Evolutionary conservation across 2,888 invertebrate species (phyloP).

Genomic region (Rhamnusium bicolor): DNA sequence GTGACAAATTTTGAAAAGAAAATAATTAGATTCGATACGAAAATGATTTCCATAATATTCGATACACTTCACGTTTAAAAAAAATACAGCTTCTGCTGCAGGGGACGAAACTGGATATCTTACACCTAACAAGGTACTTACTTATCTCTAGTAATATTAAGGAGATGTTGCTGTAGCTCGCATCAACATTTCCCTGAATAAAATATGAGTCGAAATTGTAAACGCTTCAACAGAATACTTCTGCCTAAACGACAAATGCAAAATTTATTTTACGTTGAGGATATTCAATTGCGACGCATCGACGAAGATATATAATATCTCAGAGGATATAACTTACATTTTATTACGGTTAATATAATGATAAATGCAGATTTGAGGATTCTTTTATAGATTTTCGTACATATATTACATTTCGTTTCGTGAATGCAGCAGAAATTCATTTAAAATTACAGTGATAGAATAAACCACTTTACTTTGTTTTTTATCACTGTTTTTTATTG

Average conservation of each 20-base stretch:
- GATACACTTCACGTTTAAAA: not conserved
- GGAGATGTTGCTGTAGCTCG: not conserved
- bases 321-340: not conserved
- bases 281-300: conserved; percentile 23
- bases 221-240: conserved; percentile 11
- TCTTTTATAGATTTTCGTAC: not conserved
- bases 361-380: not conserved
- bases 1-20: not conserved
- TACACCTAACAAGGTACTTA: not conserved
- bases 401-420: not conserved
- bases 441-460: too few species aligned
- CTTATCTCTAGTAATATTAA: not conserved
- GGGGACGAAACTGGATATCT: not conserved
- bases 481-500: too few species aligned
- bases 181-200: conserved; percentile 9
- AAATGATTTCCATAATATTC: conserved; percentile 7
- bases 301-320: conserved; percentile 12
- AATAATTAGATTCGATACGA: not conserved
- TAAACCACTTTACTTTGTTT: too few species aligned
- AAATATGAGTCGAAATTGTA: conserved; percentile 27
- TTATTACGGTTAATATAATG: not conserved
- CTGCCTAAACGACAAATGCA: conserved; percentile 23
- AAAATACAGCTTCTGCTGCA: not conserved
- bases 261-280: conserved; percentile 16
- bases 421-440: not conserved